Percentiles rank a stretch among this genome's conserved stretches.
These are phyloP conservation scores for Microtus oregoni DNA, from an alignment of 2,113 vertebrate genomes.

Conservation along the genomic window DNA sequence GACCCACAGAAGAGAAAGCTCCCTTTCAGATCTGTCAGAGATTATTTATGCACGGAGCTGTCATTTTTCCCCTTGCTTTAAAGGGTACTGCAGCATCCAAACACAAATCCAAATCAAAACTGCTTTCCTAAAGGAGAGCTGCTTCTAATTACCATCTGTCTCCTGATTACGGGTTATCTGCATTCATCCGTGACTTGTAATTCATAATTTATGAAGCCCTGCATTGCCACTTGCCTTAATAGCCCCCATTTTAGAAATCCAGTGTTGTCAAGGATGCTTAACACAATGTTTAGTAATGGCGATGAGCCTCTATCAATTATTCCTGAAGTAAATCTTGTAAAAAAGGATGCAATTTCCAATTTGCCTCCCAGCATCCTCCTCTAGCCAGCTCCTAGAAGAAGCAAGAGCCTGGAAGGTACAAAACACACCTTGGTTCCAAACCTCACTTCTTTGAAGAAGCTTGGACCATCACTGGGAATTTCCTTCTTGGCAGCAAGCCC, in stretches of 20 bases:
- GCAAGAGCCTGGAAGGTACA: neutral
- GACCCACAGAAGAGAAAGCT: neutral
- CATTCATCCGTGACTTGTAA: constrained; percentile 62
- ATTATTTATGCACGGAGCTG: neutral
- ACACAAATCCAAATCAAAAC: constrained; percentile 39
- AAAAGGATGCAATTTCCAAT: constrained; percentile 6
- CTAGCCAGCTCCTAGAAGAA: neutral
- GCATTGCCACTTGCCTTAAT: constrained; percentile 40
- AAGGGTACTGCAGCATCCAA: neutral
- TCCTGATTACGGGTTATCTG: constrained; percentile 54
- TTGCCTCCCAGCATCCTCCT: constrained; percentile 13
- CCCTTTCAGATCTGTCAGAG: neutral
- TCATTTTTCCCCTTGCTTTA: neutral
- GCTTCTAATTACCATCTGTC: constrained; percentile 63
- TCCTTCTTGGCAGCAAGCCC: constrained; percentile 1
- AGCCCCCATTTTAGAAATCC: constrained; percentile 34
- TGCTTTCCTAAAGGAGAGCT: constrained; percentile 58
- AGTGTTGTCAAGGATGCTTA: constrained; percentile 27
- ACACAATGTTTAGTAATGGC: neutral
- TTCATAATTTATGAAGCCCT: constrained; percentile 72
- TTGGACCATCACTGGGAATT: neutral
- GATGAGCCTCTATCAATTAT: neutral
- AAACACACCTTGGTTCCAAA: neutral
- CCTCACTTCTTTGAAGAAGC: neutral
- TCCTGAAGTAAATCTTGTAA: neutral